phyloP scores from a whole-genome alignment of 2,888 invertebrate genomes.

The Pheosia gnoma region DNA sequence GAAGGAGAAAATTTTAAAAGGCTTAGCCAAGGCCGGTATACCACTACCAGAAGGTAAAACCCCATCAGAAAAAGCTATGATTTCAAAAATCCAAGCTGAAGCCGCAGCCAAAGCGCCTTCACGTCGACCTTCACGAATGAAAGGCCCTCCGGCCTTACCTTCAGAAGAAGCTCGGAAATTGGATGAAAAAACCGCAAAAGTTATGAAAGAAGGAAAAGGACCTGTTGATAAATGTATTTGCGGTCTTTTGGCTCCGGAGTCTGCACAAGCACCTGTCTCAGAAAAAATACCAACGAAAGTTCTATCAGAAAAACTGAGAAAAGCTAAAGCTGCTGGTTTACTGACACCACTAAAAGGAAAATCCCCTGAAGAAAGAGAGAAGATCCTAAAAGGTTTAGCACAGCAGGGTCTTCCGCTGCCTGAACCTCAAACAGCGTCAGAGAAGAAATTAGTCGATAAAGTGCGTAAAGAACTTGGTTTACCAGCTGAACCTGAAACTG shows the following conservation, averaged over 20 bases:
- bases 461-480: slow-evolving; percentile 43
- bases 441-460: slow-evolving; percentile 42
- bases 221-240: slow-evolving; percentile 52
- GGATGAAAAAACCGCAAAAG: slow-evolving; percentile 41
- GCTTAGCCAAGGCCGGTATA: slow-evolving; percentile 26
- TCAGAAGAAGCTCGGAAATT: slow-evolving; percentile 21
- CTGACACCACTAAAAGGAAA: slow-evolving; percentile 33
- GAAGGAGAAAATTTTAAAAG: slow-evolving; percentile 39
- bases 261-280: slow-evolving; percentile 15
- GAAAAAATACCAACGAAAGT: slow-evolving; percentile 17
- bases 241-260: slow-evolving; percentile 41
- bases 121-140: slow-evolving; percentile 15
- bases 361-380: slow-evolving; percentile 32
- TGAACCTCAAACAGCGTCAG: slow-evolving; percentile 38
- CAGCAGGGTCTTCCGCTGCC: slow-evolving; percentile 43
- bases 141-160: slow-evolving; percentile 12
- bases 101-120: slow-evolving; percentile 30
- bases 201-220: slow-evolving; percentile 46
- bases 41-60: slow-evolving; percentile 43
- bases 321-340: slow-evolving; percentile 32
- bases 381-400: slow-evolving; percentile 34
- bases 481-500: slow-evolving; percentile 38
- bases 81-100: slow-evolving; percentile 33
- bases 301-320: slow-evolving; percentile 31
- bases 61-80: slow-evolving; percentile 40